Evolutionary conservation across 2,797 vertebrate species (phyloP).

Genomic region (Sebastes vulpes): DNA sequence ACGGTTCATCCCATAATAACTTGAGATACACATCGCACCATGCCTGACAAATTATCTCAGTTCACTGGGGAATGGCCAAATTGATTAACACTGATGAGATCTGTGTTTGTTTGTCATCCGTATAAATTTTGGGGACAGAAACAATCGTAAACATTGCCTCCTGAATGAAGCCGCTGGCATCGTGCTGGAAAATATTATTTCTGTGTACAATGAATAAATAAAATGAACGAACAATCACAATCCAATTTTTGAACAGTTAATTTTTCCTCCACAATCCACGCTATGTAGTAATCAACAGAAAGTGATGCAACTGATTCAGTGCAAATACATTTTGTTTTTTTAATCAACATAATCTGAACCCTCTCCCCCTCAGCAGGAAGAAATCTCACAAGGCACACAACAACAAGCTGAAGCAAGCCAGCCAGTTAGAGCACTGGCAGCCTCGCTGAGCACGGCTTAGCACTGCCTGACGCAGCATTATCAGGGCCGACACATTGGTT

Average conservation of each 20-base stretch:
- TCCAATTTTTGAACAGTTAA: background rate
- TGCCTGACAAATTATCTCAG: conserved; percentile 4
- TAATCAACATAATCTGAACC: conserved; percentile 31
- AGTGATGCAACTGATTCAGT: background rate
- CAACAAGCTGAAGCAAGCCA: conserved; percentile 41
- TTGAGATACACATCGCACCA: background rate
- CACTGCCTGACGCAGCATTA: conserved; percentile 56
- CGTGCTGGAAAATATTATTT: background rate
- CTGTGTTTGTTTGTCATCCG: conserved; percentile 8
- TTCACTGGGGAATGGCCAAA: background rate
- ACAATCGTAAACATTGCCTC: conserved; percentile 1
- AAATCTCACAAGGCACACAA: conserved; percentile 19
- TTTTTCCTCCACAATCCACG: background rate
- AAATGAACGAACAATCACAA: background rate
- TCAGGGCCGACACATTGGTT: conserved; percentile 61
- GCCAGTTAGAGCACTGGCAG: conserved; percentile 45
- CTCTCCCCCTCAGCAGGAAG: conserved; percentile 2
- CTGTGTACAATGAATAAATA: background rate
- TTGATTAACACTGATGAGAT: conserved; percentile 20
- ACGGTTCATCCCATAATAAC: background rate
- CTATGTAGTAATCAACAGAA: background rate
- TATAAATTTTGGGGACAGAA: conserved; percentile 2
- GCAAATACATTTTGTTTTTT: background rate
- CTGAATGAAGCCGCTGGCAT: background rate
- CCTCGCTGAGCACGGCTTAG: conserved; percentile 48